phyloP scores from a whole-genome alignment of 2,113 vertebrate species.

The Scolopax mira region DNA sequence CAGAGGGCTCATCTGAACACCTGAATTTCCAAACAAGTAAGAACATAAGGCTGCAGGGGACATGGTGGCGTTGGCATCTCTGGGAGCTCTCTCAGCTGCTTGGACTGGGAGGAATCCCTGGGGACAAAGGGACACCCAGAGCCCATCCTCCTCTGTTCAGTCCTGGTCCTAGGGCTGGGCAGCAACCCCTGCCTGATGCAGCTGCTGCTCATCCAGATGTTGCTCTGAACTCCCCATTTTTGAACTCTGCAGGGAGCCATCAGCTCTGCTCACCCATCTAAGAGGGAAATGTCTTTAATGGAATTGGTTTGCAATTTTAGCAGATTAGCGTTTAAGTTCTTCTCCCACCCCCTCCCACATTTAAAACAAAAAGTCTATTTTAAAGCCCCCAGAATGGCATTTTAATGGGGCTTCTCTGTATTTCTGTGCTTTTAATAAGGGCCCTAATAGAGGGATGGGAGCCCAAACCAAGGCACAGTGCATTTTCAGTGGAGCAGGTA shows the following conservation, averaged over 20 bases:
- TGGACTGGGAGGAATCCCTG: neutral
- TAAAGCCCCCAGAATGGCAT: constrained; percentile 41
- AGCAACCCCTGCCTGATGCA: neutral
- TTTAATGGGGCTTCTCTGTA: constrained; percentile 37
- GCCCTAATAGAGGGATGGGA: neutral
- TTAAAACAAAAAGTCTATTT: constrained; percentile 28
- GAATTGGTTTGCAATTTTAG: neutral
- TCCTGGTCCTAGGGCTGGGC: accelerated
- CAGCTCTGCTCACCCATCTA: neutral
- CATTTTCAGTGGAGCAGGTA: neutral
- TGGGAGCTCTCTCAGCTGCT: neutral
- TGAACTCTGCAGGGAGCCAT: neutral
- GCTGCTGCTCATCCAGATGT: neutral
- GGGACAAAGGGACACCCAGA: neutral
- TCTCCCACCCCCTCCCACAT: constrained; percentile 12
- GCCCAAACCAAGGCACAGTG: neutral
- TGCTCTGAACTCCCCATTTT: neutral
- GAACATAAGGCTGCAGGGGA: neutral
- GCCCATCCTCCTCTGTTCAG: too few relatives aligned
- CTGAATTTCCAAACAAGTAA: accelerated
- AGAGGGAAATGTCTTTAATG: neutral
- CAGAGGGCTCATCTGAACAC: neutral
- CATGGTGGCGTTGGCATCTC: accelerated
- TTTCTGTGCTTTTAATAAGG: neutral
- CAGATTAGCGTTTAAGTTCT: neutral